Conservation (phyloP, 2,113 vertebrate species). For the Mustela nigripes region DNA sequence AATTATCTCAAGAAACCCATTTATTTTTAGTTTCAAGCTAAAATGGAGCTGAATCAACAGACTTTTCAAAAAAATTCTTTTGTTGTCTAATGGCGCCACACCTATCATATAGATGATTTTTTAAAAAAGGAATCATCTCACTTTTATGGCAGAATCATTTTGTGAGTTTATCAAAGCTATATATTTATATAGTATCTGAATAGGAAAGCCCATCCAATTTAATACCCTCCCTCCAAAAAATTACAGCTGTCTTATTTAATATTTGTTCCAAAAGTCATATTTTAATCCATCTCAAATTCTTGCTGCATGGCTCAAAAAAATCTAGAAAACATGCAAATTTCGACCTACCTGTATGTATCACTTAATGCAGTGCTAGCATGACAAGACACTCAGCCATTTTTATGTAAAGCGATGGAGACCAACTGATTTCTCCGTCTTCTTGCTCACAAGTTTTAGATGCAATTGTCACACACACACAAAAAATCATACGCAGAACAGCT, state of each 20-base stretch:
- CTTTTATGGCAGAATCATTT: slow-evolving; percentile 77
- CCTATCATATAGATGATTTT: slow-evolving; percentile 87
- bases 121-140: slow-evolving; percentile 82
- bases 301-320: slow-evolving; percentile 81
- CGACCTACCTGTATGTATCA: slow-evolving; percentile 90
- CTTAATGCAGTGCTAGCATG: slow-evolving; percentile 88
- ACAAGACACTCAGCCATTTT: slow-evolving; percentile 88
- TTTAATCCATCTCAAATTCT: slow-evolving; percentile 82
- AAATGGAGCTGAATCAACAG: slow-evolving; percentile 84
- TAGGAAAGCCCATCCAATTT: slow-evolving; percentile 75
- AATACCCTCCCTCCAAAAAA: slow-evolving; percentile 65
- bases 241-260: slow-evolving; percentile 74
- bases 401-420: slow-evolving; percentile 85
- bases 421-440: slow-evolving; percentile 88
- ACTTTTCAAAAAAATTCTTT: slow-evolving; percentile 90
- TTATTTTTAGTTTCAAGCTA: slow-evolving; percentile 81
- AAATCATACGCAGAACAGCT: slow-evolving; percentile 87
- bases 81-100: slow-evolving; percentile 90
- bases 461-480: slow-evolving; percentile 83
- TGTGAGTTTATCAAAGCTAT: slow-evolving; percentile 52
- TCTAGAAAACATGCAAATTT: slow-evolving; percentile 91
- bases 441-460: slow-evolving; percentile 87
- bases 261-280: slow-evolving; percentile 79
- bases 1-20: slow-evolving; percentile 82
- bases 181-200: slow-evolving; percentile 63